Base-by-base conservation (phyloP, 2,797 vertebrate genomes). In the Glyptemys insculpta region DNA sequence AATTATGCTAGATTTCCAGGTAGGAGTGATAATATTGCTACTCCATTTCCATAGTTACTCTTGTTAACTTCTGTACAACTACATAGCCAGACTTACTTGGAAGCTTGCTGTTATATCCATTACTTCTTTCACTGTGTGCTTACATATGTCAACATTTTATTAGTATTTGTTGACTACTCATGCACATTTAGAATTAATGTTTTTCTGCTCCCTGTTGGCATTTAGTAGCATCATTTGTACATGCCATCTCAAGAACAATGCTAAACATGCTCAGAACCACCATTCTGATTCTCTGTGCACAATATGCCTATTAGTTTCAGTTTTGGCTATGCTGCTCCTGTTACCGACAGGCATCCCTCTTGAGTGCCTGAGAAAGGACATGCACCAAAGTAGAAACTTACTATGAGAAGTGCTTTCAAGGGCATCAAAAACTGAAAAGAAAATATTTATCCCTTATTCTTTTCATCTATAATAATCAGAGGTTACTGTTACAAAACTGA, bases 281-380 rank as follows among this genome's bases (percentile, higher is more conserved):
- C 34, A 37, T 49, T 25, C 21, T 18, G 10, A 1, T 31, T 80
- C 34, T 5, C 34, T 41, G 41, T 19, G 14, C 5, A 21, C 5
- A 15, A 29, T 23, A 23, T 8, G 5, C 6, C 15, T 9, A 16
- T 29, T 50, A 34, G 4, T 72, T 44, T 59, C 7, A 27, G 81
- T 15, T 79, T 16, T 34, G 68, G 41, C 5, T 53, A 44, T 1
- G 76, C 1, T n/a, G 27, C 5, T 37, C 12, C 47, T 83, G 18
- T 2, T 25, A 44, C 1, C 0, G 18, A 23, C 3, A 81, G 29
- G 31, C 12, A 53, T 6, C n/a, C 10, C 10, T 79, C 15, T 54
- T 65, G 23, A 52, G 53, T 76, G 44, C 8, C 82, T 83, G 29
- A 6, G 88, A 83, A 18, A 76, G 54, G 72, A 52, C 1, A 0